Percentiles rank a stretch among this genome's conserved stretches.
Conservation (phyloP, 2,797 vertebrate species). For the Spinibarbus caldwelli region DNA sequence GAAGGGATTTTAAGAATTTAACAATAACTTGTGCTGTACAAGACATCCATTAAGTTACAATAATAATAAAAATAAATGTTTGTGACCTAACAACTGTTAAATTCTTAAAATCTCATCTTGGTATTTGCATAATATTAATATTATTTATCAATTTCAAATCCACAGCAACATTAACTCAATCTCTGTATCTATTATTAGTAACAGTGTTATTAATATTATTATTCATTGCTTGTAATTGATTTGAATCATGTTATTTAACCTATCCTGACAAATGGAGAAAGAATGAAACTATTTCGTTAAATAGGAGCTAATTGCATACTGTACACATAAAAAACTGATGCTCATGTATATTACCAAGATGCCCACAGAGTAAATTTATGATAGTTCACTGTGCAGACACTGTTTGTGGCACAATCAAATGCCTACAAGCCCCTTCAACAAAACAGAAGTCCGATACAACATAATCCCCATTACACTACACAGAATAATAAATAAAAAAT, state of each 20-base stretch:
- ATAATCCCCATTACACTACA: conserved; percentile 25
- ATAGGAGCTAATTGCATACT: not conserved
- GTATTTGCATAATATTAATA: not conserved
- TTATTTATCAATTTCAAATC: no score
- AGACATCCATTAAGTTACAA: not conserved
- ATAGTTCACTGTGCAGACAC: not conserved
- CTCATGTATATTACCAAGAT: not conserved
- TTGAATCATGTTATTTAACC: not conserved
- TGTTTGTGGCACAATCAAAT: not conserved
- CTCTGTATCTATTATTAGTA: no score
- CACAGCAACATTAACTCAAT: no score
- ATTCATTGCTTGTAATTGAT: not conserved
- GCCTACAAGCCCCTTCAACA: not conserved
- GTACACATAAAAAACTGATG: not conserved
- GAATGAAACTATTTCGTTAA: not conserved
- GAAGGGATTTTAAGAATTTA: not conserved
- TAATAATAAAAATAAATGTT: not conserved
- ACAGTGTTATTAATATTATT: no score
- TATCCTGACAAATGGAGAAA: not conserved
- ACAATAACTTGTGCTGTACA: not conserved
- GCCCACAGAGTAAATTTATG: not conserved
- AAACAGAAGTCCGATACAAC: not conserved
- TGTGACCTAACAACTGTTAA: no score
- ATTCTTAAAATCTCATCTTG: not conserved
- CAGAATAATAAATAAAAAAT: conserved; percentile 52